Percentiles rank a stretch among this genome's conserved stretches.
These are phyloP conservation scores for Pygmarrhopalites habei DNA, from an alignment of 1,140 invertebrate species.

Conservation along the genomic window DNA sequence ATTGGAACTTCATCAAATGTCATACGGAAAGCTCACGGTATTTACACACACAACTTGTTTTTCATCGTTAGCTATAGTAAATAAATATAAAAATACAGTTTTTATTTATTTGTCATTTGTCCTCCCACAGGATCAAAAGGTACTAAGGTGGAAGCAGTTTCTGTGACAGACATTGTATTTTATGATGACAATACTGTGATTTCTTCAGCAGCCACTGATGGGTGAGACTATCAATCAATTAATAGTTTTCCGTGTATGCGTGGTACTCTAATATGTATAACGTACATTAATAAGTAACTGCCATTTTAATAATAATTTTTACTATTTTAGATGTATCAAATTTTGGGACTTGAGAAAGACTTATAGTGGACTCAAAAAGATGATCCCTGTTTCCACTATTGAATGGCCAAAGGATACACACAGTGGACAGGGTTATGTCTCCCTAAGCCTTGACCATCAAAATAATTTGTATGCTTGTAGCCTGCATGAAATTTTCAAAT, in stretches of 20 bases:
- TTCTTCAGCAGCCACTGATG: constrained; percentile 9
- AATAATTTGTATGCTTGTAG: constrained; percentile 11
- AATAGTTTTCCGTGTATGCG: not conserved
- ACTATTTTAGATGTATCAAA: not conserved
- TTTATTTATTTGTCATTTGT: not conserved
- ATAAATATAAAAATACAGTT: not conserved
- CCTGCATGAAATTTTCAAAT: constrained; percentile 10
- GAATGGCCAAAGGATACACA: not conserved
- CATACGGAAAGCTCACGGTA: constrained; percentile 6
- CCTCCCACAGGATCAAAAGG: not conserved
- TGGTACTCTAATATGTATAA: not conserved
- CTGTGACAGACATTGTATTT: constrained; percentile 11
- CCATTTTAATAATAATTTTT: not conserved
- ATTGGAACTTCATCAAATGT: not conserved
- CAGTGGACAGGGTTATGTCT: not conserved
- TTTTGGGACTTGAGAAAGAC: constrained; percentile 14
- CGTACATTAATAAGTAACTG: not conserved
- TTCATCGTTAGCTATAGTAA: not conserved
- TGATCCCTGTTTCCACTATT: not conserved
- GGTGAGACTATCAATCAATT: not conserved
- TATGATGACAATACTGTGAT: constrained; percentile 8
- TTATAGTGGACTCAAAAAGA: constrained; percentile 7
- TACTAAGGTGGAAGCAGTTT: not conserved
- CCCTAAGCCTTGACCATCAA: constrained; percentile 3
- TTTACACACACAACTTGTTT: not conserved